Evolutionary conservation across 2,888 invertebrate species (phyloP).

Genomic region (Erebia ligea): DNA sequence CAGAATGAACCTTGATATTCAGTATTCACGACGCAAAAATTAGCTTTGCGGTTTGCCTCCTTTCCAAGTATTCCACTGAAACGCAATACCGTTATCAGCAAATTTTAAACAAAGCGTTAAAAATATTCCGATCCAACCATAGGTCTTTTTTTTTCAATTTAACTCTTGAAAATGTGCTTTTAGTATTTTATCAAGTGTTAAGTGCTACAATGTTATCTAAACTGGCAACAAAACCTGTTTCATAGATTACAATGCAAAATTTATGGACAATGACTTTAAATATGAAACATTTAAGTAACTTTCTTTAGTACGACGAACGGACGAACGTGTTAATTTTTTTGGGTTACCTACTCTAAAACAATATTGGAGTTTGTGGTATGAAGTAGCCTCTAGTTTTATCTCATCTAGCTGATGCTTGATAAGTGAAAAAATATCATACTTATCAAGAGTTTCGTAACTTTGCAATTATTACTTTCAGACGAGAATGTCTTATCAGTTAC

Average conservation of each 20-base stretch:
- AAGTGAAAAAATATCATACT: neutral
- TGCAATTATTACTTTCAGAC: constrained; percentile 1
- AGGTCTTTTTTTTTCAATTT: neutral
- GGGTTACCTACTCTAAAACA: neutral
- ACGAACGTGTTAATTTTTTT: no score
- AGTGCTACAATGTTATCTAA: neutral
- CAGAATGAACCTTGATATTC: constrained; percentile 47
- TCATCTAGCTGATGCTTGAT: constrained; percentile 1
- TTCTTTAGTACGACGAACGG: no score
- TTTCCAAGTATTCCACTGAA: constrained; percentile 3
- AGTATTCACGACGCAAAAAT: constrained; percentile 34
- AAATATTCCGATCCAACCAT: no score
- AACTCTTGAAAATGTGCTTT: neutral
- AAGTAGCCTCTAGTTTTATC: neutral
- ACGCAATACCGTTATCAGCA: constrained; percentile 14
- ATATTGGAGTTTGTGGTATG: neutral
- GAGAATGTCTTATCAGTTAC: neutral
- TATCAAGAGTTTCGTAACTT: constrained; percentile 10
- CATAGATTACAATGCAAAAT: neutral
- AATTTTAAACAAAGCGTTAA: constrained; percentile 1
- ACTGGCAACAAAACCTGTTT: neutral
- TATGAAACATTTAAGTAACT: no score
- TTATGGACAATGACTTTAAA: neutral
- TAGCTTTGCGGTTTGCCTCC: constrained; percentile 32
- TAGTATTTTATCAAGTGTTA: neutral